Base-by-base conservation (phyloP, 2,888 invertebrate species). In the Conops quadrifasciatus region DNA sequence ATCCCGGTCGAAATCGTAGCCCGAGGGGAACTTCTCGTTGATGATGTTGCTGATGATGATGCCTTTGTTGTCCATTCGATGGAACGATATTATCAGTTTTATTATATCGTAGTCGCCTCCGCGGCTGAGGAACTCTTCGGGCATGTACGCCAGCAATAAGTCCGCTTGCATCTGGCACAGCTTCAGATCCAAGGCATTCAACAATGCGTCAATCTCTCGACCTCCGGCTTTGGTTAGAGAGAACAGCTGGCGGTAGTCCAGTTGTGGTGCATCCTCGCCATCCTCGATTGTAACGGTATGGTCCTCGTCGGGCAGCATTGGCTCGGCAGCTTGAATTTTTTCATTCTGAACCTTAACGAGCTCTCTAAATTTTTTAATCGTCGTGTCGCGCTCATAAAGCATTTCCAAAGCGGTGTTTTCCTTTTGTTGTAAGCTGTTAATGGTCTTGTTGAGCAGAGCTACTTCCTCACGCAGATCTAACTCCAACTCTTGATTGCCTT, bases 291-390 rank as follows among this genome's bases (percentile, higher is more conserved):
- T 80, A 67, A 79, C 81, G 73, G 81, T 81, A n/a, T 80, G 79
- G 28, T 81, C 82, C 49, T 80, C 80, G 85, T 90, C 82, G 77
- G 24, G n/a, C 24, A 21, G 43, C 21, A 24, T 24, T 63, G n/a
- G n/a, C n/a, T n/a, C 45, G 43, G 16, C 24, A 2, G 19, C 30
- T 24, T 30, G 84, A 67, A 93, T 91, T 80, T 94, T 93, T 73
- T 95, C 94, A 67, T 94, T 93, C 77, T 97, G 90, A 81, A 94
- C 93, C 80, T 93, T 93, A 0, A 95, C 95, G n/a, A 97, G 88
- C 76, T 97, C 96, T 19, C 98, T 88, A 87, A 98, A 99, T 87
- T 98, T 98, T 56, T 91, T 88, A 67, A 99, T 97, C 0, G 98
- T 98, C 13, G 92, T 87, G 84, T 98, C 97, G 26, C 97, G 91